Conservation (phyloP, 2,888 invertebrate species). For the Ganaspis brasiliensis region DNA sequence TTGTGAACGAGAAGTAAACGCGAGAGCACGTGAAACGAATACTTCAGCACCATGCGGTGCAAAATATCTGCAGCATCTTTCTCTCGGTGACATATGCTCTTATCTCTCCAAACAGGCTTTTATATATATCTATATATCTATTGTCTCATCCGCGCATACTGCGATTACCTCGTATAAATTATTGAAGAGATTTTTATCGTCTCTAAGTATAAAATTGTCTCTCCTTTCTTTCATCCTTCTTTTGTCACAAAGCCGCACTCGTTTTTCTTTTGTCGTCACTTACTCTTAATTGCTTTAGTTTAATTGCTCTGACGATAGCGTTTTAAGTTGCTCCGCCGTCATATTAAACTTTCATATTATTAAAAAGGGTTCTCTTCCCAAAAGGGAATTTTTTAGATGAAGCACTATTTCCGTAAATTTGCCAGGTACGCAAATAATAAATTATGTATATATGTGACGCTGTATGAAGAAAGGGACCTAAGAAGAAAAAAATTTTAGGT, state of each 20-base stretch:
- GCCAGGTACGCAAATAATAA: no score
- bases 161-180: constrained; percentile 37
- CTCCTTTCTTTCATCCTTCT: constrained; percentile 7
- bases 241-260: background rate
- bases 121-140: constrained; percentile 21
- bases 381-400: background rate
- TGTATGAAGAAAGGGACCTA: no score
- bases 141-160: constrained; percentile 30
- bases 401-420: no score
- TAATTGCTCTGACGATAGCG: constrained; percentile 19
- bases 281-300: constrained; percentile 24
- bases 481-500: no score
- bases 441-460: no score
- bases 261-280: constrained; percentile 16
- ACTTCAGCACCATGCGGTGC: constrained; percentile 40
- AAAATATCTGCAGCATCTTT: constrained; percentile 40
- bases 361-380: background rate
- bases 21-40: constrained; percentile 40
- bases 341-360: constrained; percentile 1
- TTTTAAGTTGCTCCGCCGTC: background rate
- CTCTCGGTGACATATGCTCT: constrained; percentile 28
- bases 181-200: constrained; percentile 31
- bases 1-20: constrained; percentile 40
- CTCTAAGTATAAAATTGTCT: background rate
- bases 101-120: background rate